These are phyloP conservation scores for Oxycera nigricornis DNA, from an alignment of 2,888 invertebrate genomes.

Conservation along the genomic window DNA sequence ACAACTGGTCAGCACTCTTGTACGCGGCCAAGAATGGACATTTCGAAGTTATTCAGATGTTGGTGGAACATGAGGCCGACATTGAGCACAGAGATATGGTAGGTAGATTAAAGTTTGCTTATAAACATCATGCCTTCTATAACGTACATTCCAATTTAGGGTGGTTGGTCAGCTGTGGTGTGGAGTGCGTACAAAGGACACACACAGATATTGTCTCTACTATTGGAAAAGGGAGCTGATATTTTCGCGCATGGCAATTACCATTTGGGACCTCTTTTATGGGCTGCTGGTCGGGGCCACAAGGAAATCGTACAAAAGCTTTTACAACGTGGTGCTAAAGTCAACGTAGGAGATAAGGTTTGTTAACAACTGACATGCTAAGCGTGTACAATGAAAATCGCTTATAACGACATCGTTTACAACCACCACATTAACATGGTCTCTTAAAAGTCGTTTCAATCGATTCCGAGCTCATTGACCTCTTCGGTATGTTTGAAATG, in stretches of 20 bases:
- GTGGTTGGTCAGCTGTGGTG: slow-evolving; percentile 96
- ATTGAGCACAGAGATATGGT: slow-evolving; percentile 90
- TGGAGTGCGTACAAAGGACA: slow-evolving; percentile 97
- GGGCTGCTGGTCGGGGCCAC: slow-evolving; percentile 95
- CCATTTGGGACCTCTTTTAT: slow-evolving; percentile 86
- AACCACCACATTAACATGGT: too few relatives aligned
- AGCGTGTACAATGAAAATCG: neutral
- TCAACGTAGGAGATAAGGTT: slow-evolving; percentile 87
- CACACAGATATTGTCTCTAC: slow-evolving; percentile 74
- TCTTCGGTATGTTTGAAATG: too few relatives aligned
- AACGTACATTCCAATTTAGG: slow-evolving; percentile 64
- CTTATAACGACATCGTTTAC: neutral
- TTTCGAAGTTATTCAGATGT: slow-evolving; percentile 77
- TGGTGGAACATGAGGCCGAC: slow-evolving; percentile 84
- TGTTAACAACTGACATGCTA: too few relatives aligned
- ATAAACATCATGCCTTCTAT: neutral
- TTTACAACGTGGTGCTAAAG: slow-evolving; percentile 86
- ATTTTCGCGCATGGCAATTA: slow-evolving; percentile 96
- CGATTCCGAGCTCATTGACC: too few relatives aligned
- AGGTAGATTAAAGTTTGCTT: slow-evolving; percentile 53
- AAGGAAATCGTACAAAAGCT: slow-evolving; percentile 83
- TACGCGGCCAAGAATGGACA: slow-evolving; percentile 92
- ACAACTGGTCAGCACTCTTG: slow-evolving; percentile 91
- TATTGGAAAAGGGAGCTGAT: slow-evolving; percentile 89
- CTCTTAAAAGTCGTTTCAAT: too few relatives aligned